A percentile compares a stretch with the other conserved stretches of the same genome.
Conservation (phyloP, 2,888 invertebrate species). For the Hirtodrosophila cameraria region DNA sequence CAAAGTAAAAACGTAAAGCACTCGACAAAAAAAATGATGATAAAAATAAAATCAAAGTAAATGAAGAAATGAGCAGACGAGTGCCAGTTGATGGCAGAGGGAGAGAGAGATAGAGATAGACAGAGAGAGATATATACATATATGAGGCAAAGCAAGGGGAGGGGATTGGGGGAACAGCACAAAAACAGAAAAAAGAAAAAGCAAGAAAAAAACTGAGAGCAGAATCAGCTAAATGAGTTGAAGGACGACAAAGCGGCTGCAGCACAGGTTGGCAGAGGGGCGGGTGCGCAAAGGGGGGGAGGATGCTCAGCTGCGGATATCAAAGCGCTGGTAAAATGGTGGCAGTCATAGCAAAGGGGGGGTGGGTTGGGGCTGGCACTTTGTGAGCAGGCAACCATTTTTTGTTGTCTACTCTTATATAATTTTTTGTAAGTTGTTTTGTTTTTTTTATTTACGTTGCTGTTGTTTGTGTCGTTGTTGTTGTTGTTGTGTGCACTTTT, state of each 20-base stretch:
- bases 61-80: slow-evolving; percentile 28
- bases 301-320: slow-evolving; percentile 47
- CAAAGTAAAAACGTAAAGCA: slow-evolving; percentile 68
- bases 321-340: slow-evolving; percentile 75
- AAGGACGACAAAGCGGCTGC: slow-evolving; percentile 58
- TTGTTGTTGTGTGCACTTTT: slow-evolving; percentile 44
- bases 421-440: slow-evolving; percentile 11
- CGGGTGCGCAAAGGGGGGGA: not conserved
- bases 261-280: not conserved
- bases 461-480: slow-evolving; percentile 18
- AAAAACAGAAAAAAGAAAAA: slow-evolving; percentile 2
- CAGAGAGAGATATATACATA: too few relatives aligned
- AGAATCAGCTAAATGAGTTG: slow-evolving; percentile 72
- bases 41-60: slow-evolving; percentile 25
- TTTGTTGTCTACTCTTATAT: slow-evolving; percentile 48
- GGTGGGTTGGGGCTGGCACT: slow-evolving; percentile 31
- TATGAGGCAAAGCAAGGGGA: too few relatives aligned
- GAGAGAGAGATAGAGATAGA: not conserved
- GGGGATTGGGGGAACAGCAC: not conserved
- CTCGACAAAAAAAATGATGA: slow-evolving; percentile 16
- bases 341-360: slow-evolving; percentile 25
- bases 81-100: not conserved
- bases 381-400: slow-evolving; percentile 63
- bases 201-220: slow-evolving; percentile 40
- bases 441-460: slow-evolving; percentile 8